Conservation (phyloP, 2,888 invertebrate species). For the Embidobia sp. region DNA sequence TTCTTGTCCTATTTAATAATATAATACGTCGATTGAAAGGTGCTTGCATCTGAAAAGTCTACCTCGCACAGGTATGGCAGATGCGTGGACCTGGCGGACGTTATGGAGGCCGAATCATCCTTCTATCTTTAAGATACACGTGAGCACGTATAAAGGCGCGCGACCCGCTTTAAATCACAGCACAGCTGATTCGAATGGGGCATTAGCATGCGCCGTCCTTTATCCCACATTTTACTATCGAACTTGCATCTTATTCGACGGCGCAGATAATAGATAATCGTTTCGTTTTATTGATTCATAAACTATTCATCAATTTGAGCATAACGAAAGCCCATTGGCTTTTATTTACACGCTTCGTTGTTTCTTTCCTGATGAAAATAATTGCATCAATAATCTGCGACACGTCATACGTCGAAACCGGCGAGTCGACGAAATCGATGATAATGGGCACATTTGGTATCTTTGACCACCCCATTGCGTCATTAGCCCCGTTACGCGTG, state of each 20-base stretch:
- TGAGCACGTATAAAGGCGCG: constrained; percentile 50
- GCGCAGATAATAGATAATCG: constrained; percentile 34
- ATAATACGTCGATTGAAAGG: constrained; percentile 50
- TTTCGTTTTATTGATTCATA: constrained; percentile 26
- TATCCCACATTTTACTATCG: constrained; percentile 32
- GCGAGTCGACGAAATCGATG: constrained; percentile 31
- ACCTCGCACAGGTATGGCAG: constrained; percentile 57
- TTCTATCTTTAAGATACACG: constrained; percentile 48
- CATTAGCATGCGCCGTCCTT: constrained; percentile 23
- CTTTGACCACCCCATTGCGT: constrained; percentile 71
- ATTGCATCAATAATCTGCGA: constrained; percentile 34
- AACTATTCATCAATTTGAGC: constrained; percentile 12
- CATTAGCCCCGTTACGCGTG: too few species aligned
- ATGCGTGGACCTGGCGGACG: constrained; percentile 53
- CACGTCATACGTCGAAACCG: constrained; percentile 35
- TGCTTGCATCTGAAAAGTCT: constrained; percentile 49
- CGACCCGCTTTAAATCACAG: constrained; percentile 55
- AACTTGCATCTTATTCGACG: constrained; percentile 37
- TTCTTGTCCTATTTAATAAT: constrained; percentile 50
- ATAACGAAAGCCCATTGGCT: background rate
- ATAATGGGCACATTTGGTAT: constrained; percentile 58
- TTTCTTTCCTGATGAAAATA: constrained; percentile 9
- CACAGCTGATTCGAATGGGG: constrained; percentile 50
- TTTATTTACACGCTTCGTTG: background rate
- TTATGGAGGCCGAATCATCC: constrained; percentile 62